Evolutionary conservation across 53 echinoderm and acorn worm species (phyloP).

Genomic region (Mesocentrotus franciscanus): DNA sequence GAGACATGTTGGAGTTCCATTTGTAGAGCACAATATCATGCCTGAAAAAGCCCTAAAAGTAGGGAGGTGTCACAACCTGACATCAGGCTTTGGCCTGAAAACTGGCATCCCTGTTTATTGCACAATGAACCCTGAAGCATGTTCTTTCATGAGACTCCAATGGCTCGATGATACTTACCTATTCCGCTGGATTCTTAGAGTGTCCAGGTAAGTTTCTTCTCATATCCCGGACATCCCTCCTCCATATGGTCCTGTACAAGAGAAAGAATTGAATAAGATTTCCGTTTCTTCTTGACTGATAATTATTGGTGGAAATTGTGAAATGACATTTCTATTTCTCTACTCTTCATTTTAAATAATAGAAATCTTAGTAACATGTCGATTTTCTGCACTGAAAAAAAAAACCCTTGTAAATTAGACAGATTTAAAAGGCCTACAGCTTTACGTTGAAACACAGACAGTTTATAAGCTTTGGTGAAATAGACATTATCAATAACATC

Average conservation of each 20-base stretch:
- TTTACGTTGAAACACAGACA: background rate
- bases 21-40: no score
- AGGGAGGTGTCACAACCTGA: background rate
- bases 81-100: background rate
- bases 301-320: background rate
- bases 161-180: background rate
- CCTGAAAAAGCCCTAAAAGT: background rate
- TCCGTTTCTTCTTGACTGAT: background rate
- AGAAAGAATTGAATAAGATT: background rate
- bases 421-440: no score
- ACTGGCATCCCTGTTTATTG: background rate
- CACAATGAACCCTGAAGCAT: background rate
- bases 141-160: background rate
- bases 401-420: background rate
- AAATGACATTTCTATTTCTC: background rate
- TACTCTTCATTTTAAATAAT: background rate
- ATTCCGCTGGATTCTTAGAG: background rate
- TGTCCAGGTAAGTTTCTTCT: background rate
- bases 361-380: background rate
- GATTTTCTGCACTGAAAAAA: background rate
- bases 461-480: no score
- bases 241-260: slow-evolving; percentile 5
- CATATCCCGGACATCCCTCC: slow-evolving; percentile 28
- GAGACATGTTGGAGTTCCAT: no score
- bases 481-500: no score